phyloP scores from a whole-genome alignment of 2,113 vertebrate species.

The Motacilla alba region DNA sequence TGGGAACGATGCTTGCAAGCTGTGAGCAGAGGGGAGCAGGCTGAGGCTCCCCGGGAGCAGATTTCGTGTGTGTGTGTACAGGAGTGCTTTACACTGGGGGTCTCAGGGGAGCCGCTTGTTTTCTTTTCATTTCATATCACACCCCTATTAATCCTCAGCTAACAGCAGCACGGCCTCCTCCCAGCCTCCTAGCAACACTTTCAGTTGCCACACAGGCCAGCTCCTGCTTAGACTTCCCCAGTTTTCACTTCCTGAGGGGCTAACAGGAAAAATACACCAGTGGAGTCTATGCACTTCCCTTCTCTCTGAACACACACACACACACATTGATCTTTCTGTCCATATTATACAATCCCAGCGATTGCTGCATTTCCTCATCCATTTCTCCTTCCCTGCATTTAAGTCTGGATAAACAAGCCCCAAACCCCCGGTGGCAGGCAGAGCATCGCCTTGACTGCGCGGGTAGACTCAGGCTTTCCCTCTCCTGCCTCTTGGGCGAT shows the following conservation, averaged over 20 bases:
- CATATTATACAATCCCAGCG: neutral
- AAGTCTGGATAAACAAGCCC: neutral
- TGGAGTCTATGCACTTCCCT: neutral
- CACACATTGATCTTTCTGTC: neutral
- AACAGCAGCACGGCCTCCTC: slow-evolving; percentile 56
- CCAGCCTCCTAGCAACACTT: slow-evolving; percentile 75
- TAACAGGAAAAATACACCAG: neutral
- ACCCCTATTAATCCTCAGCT: slow-evolving; percentile 67
- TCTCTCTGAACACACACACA: neutral
- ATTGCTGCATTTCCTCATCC: neutral
- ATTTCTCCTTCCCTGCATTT: neutral
- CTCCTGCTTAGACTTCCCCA: neutral
- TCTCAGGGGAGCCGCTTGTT: slow-evolving; percentile 58
- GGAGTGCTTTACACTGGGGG: neutral
- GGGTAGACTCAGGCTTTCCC: neutral
- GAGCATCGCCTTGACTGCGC: neutral
- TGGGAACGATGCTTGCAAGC: neutral
- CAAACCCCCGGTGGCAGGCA: neutral
- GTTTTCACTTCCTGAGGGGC: neutral
- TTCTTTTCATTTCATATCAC: slow-evolving; percentile 66
- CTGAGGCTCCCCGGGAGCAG: neutral
- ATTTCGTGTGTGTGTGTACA: neutral
- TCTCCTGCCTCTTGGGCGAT: neutral
- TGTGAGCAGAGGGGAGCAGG: neutral
- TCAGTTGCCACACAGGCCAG: slow-evolving; percentile 12